Evolutionary conservation across 2,797 vertebrate species (phyloP).

Genomic region (Antennarius maculatus): DNA sequence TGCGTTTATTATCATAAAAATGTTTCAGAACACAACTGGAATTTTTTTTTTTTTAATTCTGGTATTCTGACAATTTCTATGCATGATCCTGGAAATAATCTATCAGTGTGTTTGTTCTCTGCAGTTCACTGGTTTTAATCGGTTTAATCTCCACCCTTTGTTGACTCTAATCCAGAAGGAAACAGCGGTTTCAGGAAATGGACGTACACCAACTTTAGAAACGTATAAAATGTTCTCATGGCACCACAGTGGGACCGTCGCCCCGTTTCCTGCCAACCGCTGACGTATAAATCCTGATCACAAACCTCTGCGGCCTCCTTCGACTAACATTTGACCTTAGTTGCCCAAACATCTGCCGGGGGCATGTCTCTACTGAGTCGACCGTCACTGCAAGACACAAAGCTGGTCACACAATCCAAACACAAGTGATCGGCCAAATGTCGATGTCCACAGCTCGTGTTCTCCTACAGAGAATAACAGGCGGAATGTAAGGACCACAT

Average conservation of each 20-base stretch:
- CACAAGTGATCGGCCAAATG: conserved; percentile 32
- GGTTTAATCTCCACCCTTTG: neutral
- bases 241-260: conserved; percentile 5
- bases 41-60: no score
- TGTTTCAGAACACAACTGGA: neutral
- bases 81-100: no score
- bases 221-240: conserved; percentile 8
- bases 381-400: no score
- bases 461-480: conserved; percentile 33
- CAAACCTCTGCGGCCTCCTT: conserved; percentile 2
- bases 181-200: conserved; percentile 3
- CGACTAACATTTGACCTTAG: conserved; percentile 6
- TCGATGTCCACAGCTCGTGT: conserved; percentile 28
- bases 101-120: no score
- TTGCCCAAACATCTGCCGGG: conserved; percentile 11
- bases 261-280: conserved; percentile 11
- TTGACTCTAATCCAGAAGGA: neutral
- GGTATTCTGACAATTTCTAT: no score
- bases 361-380: no score
- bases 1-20: neutral
- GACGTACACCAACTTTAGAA: conserved; percentile 16
- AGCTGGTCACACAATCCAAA: neutral
- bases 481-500: conserved; percentile 37
- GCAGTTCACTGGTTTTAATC: no score
- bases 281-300: conserved; percentile 23